phyloP scores from a whole-genome alignment of 2,888 invertebrate species.

The Timema podura region DNA sequence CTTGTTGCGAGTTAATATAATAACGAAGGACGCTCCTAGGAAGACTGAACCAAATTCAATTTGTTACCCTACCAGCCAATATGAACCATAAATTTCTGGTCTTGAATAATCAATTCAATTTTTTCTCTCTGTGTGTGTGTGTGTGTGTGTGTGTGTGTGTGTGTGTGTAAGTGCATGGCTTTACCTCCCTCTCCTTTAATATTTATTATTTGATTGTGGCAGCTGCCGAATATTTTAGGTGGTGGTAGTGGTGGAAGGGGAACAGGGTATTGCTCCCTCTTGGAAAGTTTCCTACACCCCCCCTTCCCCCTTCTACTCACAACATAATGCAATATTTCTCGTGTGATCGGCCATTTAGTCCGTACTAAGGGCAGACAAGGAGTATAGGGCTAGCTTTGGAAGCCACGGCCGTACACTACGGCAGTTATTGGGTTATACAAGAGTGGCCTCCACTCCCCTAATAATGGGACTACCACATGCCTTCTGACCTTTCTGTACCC shows the following conservation, averaged over 20 bases:
- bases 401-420: neutral
- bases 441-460: constrained; percentile 1
- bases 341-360: constrained; percentile 16
- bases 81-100: too few relatives aligned
- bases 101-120: too few relatives aligned
- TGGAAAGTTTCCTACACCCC: neutral
- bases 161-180: too few relatives aligned
- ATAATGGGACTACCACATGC: constrained; percentile 16
- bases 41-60: too few relatives aligned
- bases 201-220: constrained; percentile 15
- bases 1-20: too few relatives aligned
- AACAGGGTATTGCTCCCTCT: neutral
- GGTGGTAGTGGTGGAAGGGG: neutral
- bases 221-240: constrained; percentile 6
- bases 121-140: too few relatives aligned
- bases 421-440: constrained; percentile 14
- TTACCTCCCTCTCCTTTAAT: neutral
- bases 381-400: too few relatives aligned
- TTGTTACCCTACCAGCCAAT: too few relatives aligned
- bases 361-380: neutral
- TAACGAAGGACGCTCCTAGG: too few relatives aligned
- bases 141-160: too few relatives aligned
- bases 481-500: constrained; percentile 20
- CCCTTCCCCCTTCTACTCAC: neutral
- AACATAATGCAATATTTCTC: constrained; percentile 14